Base-by-base conservation (phyloP, 2,888 invertebrate genomes). In the Philereme vetulata region DNA sequence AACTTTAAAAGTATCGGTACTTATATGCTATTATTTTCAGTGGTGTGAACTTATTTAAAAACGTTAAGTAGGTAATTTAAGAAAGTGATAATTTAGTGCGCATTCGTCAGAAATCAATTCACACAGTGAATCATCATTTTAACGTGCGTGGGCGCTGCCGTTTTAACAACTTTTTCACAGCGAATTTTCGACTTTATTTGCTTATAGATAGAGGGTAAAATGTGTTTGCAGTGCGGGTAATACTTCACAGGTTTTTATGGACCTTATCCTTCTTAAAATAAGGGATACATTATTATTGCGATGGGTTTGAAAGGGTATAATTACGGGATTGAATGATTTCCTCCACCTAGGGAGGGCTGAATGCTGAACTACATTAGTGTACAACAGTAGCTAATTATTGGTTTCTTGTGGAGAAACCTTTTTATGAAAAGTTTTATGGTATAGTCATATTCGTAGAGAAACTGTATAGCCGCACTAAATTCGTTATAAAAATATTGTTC, bases 71-170 rank as follows among this genome's bases (percentile, higher is more conserved):
- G 59, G 65, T 67, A 67, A 59, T 59, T 59, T 67, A 62, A 65
- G 45, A 62, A 53, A 62, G 52, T 62, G 69, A 69, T 69, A 69
- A 61, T 56, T 57, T 56, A 60, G 42, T 62, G 65, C 65, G 7
- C 50, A 10, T 46, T 50, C 64, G 51, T 68, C 75, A 62, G 62
- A 68, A 75, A 72, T 72, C 64, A 70, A 71, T 73, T 75, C 76
- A 67, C 67, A 67, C 67, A 65, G 60, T 67, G 68, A 68, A 69
- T 77, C 76, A 75, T 72, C 79, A 72, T 36, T 63, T 74, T 76
- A 51, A 68, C 36, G 57, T 70, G 74, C 76, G 78, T 78, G 75
- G 78, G 78, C 62, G 72, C 62, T 61, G 47, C 51, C 21, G 21
- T 52, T 32, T 7, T 40, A 6, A 33, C 36, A 48, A 54, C 64